phyloP scores from a whole-genome alignment of 2,113 vertebrate genomes.

The Vulpes lagopus region DNA sequence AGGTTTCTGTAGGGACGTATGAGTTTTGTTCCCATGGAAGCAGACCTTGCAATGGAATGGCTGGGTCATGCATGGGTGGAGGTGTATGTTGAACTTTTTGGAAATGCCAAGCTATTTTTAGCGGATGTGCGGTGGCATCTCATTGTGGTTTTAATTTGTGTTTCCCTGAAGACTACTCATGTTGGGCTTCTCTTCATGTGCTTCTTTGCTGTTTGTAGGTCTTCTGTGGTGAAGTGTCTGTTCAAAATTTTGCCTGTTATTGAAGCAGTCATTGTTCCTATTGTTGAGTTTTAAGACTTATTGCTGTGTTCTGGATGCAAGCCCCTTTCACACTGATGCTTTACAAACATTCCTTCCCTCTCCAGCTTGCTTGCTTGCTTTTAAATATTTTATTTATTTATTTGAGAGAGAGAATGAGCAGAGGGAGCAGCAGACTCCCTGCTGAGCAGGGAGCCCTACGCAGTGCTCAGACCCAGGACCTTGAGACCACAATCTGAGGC shows the following conservation, averaged over 20 bases:
- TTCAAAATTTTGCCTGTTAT: neutral
- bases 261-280: neutral
- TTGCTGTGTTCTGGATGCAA: neutral
- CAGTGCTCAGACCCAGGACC: no score
- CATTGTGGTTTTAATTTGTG: neutral
- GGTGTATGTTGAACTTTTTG: neutral
- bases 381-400: no score
- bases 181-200: neutral
- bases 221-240: neutral
- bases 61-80: neutral
- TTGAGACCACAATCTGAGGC: no score
- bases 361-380: no score
- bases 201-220: fast-evolving
- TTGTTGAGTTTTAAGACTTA: neutral
- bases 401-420: no score
- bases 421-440: no score
- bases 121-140: neutral
- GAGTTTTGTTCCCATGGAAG: neutral
- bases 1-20: neutral
- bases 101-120: fast-evolving
- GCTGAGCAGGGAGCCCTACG: no score
- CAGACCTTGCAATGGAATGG: neutral
- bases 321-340: neutral
- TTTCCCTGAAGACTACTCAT: neutral
- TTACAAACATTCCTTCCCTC: no score